Conservation (phyloP, 1,140 invertebrate genomes). For the Ooceraea biroi region DNA sequence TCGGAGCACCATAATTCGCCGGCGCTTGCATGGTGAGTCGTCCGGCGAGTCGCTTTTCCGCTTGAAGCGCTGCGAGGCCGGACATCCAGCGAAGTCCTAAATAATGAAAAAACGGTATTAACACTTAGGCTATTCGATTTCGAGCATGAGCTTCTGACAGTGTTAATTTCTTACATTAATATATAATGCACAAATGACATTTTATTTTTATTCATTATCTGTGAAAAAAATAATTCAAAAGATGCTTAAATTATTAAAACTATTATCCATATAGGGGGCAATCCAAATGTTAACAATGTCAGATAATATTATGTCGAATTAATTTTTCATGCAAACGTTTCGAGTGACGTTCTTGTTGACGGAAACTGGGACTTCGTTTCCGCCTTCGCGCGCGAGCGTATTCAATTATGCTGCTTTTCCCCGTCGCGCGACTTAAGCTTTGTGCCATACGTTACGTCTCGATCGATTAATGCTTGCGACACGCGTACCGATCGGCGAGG, state of each 20-base stretch:
- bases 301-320: neutral
- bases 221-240: too few relatives aligned
- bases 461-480: constrained; percentile 10
- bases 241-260: too few relatives aligned
- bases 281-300: too few relatives aligned
- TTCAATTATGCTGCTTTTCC: constrained; percentile 27
- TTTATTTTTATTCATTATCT: too few relatives aligned
- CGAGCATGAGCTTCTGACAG: too few relatives aligned
- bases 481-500: neutral
- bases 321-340: neutral
- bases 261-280: too few relatives aligned
- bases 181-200: too few relatives aligned
- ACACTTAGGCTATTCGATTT: too few relatives aligned
- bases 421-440: constrained; percentile 45
- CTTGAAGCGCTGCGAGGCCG: constrained; percentile 3
- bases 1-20: constrained; percentile 6
- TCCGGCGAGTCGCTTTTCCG: constrained; percentile 21
- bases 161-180: too few relatives aligned
- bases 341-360: neutral
- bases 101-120: neutral
- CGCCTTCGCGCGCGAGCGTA: neutral
- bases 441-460: constrained; percentile 42
- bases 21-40: constrained; percentile 31
- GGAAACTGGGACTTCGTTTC: constrained; percentile 1
- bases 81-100: neutral